phyloP scores from a whole-genome alignment of 2,797 vertebrate genomes.

The Huso huso region DNA sequence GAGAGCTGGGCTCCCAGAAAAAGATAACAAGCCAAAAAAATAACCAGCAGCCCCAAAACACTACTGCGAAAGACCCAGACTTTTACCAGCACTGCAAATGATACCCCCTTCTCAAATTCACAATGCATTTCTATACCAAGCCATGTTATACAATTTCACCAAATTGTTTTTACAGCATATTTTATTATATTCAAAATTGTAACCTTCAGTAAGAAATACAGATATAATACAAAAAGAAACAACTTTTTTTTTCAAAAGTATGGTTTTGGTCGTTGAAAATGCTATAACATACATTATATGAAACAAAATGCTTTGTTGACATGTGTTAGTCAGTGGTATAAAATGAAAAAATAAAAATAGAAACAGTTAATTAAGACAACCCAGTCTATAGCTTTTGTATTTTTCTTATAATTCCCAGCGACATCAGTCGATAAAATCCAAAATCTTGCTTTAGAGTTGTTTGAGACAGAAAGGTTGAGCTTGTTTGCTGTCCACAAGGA shows the following conservation, averaged over 20 bases:
- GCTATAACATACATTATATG: constrained; percentile 29
- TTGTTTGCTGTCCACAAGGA: no score
- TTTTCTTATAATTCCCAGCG: constrained; percentile 1
- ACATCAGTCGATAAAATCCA: no score
- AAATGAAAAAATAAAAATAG: constrained; percentile 42
- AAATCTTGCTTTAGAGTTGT: no score
- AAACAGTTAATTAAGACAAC: constrained; percentile 5
- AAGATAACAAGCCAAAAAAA: no score
- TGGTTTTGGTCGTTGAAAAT: constrained; percentile 18
- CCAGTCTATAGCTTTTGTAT: constrained; percentile 11
- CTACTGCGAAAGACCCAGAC: no score
- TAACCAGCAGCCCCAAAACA: no score
- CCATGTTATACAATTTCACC: constrained; percentile 30
- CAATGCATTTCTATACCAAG: constrained; percentile 5
- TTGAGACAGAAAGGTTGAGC: no score
- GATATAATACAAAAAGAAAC: constrained; percentile 49
- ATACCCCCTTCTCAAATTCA: no score
- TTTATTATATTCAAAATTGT: constrained; percentile 57
- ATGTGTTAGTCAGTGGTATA: constrained; percentile 66
- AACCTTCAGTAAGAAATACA: constrained; percentile 58
- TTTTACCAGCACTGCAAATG: no score
- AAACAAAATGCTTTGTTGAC: constrained; percentile 44
- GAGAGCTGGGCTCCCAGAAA: constrained; percentile 25
- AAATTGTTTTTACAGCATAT: constrained; percentile 46
- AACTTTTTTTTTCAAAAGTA: constrained; percentile 41